Conservation (phyloP, 2,797 vertebrate genomes). For the Microcaecilia unicolor region DNA sequence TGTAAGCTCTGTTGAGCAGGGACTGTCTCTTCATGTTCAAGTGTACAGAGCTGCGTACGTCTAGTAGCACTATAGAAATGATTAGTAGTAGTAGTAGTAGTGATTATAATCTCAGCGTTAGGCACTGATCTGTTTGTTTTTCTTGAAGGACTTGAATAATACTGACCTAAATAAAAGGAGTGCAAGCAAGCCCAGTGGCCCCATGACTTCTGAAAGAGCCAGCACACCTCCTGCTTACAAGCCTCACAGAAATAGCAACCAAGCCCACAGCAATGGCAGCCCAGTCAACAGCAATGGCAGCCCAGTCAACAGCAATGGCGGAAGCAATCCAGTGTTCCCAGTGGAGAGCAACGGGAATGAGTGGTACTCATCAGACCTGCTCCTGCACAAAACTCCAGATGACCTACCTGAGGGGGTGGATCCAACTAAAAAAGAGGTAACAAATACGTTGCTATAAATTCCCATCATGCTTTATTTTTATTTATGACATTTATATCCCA, state of each 20-base stretch:
- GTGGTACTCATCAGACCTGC: constrained; percentile 30
- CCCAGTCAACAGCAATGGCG: neutral
- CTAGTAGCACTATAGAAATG: too few species aligned
- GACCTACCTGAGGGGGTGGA: constrained; percentile 70
- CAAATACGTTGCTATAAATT: neutral
- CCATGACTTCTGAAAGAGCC: neutral
- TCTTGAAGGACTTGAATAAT: constrained; percentile 62
- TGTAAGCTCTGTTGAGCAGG: too few species aligned
- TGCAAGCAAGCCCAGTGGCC: neutral
- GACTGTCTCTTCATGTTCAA: too few species aligned
- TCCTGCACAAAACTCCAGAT: constrained; percentile 51
- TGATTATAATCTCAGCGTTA: too few species aligned
- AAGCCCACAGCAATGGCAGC: constrained; percentile 2
- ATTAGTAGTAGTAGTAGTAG: too few species aligned
- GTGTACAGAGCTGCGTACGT: too few species aligned
- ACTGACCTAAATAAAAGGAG: constrained; percentile 40
- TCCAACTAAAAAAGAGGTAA: constrained; percentile 69
- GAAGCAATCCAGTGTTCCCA: neutral
- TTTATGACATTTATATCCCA: too few species aligned
- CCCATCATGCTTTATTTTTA: too few species aligned
- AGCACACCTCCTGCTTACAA: constrained; percentile 29
- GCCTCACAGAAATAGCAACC: constrained; percentile 18
- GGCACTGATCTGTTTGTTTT: too few species aligned
- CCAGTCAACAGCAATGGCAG: neutral
- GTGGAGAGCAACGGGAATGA: constrained; percentile 11